Evolutionary conservation across 2,113 vertebrate species (phyloP), one percentile per base, ranked within the genome.

Genomic region (Tamias sibiricus): DNA sequence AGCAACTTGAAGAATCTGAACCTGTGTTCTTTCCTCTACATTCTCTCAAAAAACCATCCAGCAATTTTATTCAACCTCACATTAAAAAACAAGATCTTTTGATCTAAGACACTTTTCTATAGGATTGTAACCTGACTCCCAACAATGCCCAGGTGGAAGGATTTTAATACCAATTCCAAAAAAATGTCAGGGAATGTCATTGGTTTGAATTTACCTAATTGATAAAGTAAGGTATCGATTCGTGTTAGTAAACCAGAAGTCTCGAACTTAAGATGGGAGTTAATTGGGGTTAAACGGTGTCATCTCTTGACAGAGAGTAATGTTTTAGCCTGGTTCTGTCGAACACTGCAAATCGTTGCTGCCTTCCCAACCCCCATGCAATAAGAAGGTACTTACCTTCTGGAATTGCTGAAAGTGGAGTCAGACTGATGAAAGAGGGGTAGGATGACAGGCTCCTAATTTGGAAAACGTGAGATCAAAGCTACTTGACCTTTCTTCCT

Each of bases 171-270:
- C 35, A 54, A 77, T 90, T 84, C 26, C 40, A 68, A 84, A 95
- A 49, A 91, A 52, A 9, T 30, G 28, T 79, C 49, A 62, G 80
- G 62, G 11, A 74, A 74, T 17, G 75, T 74, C 96, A 75, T 32
- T 81, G 44, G 57, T 81, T 83, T 84, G 74, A 9, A 96, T 91
- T 89, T 96, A 57, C 85, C 86, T 96, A 93, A 95, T 47, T 96
- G 95, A 96, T 94, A 94, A 93, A 94, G 81, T 90, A 28, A 74
- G 13, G 13, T 95, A 96, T 96, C 71, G 89, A 95, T 97, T 87
- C 79, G 4, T 37, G 49, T 80, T 92, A 93, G 97, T 96, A 94
- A 95, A 91, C 44, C 35, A 71, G 79, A 83, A 94, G 82, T 22
- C 82, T 80, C 93, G 93, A 95, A 79, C 69, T 83, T 83, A 44